phyloP scores from a whole-genome alignment of 2,888 invertebrate genomes.

The Phyllotreta cruciferae region DNA sequence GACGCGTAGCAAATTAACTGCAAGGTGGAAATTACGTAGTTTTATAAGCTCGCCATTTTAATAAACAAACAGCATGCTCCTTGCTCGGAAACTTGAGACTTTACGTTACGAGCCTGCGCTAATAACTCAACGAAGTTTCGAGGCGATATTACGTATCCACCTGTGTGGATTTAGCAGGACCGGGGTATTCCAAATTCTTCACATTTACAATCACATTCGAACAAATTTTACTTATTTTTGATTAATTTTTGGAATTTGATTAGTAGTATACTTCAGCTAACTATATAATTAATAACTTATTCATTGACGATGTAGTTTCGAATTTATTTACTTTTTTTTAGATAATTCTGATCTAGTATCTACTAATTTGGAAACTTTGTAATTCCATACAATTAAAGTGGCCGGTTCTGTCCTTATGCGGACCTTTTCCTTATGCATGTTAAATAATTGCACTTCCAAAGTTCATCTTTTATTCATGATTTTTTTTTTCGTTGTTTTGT shows the following conservation, averaged over 20 bases:
- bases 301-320: too few species aligned
- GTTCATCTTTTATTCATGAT: constrained; percentile 30
- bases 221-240: too few species aligned
- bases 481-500: constrained; percentile 19
- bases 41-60: constrained; percentile 30
- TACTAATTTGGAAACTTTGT: too few species aligned
- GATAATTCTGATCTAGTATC: neutral
- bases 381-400: too few species aligned
- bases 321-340: neutral
- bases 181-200: neutral
- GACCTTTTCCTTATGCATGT: constrained; percentile 26
- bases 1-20: constrained; percentile 28
- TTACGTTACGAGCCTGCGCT: constrained; percentile 22
- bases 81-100: constrained; percentile 30
- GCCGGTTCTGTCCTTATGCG: constrained; percentile 7
- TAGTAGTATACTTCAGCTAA: too few species aligned
- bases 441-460: constrained; percentile 34
- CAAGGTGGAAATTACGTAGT: constrained; percentile 31
- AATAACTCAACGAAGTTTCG: constrained; percentile 25
- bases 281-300: too few species aligned
- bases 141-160: constrained; percentile 16
- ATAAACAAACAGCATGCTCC: constrained; percentile 30
- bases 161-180: constrained; percentile 23
- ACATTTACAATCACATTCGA: too few species aligned
- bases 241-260: too few species aligned